Conservation (phyloP, 2,797 vertebrate genomes). For the Channallabes apus region DNA sequence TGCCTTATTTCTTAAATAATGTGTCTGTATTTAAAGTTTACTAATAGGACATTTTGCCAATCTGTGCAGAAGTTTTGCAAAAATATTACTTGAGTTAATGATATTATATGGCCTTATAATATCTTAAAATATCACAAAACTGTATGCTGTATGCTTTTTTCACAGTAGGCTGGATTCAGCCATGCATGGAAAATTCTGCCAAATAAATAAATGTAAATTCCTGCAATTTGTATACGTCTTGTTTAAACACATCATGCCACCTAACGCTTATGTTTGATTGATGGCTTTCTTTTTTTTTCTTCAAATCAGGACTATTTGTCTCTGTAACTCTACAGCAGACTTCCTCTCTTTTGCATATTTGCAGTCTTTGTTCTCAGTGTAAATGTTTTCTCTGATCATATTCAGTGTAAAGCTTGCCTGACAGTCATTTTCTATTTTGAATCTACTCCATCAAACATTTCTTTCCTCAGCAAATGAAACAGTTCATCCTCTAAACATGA, state of each 20-base stretch:
- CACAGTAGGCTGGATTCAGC: slow-evolving; percentile 44
- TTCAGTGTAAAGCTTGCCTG: slow-evolving; percentile 61
- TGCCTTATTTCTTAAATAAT: not conserved
- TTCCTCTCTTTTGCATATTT: slow-evolving; percentile 64
- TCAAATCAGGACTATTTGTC: slow-evolving; percentile 54
- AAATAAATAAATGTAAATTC: slow-evolving; percentile 39
- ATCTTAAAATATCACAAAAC: slow-evolving; percentile 12
- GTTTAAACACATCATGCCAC: slow-evolving; percentile 30
- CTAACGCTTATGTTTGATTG: slow-evolving; percentile 22
- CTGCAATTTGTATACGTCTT: slow-evolving; percentile 61
- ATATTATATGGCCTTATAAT: slow-evolving; percentile 3
- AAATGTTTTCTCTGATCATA: slow-evolving; percentile 69
- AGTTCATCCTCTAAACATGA: slow-evolving; percentile 47
- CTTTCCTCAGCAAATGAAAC: slow-evolving; percentile 49
- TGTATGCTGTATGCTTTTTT: not conserved
- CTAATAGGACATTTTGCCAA: not conserved
- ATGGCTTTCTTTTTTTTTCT: slow-evolving; percentile 37
- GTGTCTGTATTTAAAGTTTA: not conserved
- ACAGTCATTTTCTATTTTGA: slow-evolving; percentile 60
- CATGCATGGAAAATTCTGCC: slow-evolving; percentile 64
- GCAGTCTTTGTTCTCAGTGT: slow-evolving; percentile 65
- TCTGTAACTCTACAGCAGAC: slow-evolving; percentile 58
- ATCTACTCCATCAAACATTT: slow-evolving; percentile 54
- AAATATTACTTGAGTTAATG: slow-evolving; percentile 1
- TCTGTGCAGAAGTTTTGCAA: slow-evolving; percentile 8